These are phyloP conservation scores for Corvus hawaiiensis DNA, from an alignment of 2,113 vertebrate genomes.

Conservation along the genomic window DNA sequence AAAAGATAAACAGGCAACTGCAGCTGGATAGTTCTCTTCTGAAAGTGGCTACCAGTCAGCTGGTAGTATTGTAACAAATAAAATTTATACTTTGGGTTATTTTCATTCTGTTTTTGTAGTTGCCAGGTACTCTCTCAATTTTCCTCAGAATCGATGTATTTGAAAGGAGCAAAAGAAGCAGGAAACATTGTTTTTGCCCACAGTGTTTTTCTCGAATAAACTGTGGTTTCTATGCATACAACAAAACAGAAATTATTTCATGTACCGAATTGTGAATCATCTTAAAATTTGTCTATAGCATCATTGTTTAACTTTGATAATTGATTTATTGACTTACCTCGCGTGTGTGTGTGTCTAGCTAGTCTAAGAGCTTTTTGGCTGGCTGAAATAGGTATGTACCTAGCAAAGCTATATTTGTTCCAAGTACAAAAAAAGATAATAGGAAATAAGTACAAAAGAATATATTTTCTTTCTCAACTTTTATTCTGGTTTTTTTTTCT, in stretches of 20 bases:
- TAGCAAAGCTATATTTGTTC: background rate
- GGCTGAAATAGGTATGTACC: background rate
- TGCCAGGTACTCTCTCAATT: background rate
- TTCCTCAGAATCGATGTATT: background rate
- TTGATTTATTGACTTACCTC: background rate
- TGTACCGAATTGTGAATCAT: background rate
- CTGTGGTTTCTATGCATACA: background rate
- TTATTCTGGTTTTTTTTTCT: background rate
- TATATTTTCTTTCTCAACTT: background rate
- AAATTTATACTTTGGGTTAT: background rate
- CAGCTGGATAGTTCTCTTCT: background rate
- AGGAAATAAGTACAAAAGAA: background rate
- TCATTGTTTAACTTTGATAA: background rate
- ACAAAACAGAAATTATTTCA: background rate
- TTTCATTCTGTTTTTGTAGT: background rate
- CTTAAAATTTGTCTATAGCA: background rate
- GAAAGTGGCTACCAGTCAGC: background rate
- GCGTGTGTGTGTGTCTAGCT: background rate
- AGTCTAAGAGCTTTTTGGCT: background rate
- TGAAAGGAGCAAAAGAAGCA: background rate
- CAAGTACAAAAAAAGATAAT: background rate
- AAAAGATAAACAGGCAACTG: background rate
- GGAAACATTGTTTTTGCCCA: background rate
- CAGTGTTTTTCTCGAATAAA: background rate
- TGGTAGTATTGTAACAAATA: background rate